These are phyloP conservation scores for Scaptomyza polygonia DNA, from an alignment of 2,888 invertebrate genomes.

Conservation along the genomic window DNA sequence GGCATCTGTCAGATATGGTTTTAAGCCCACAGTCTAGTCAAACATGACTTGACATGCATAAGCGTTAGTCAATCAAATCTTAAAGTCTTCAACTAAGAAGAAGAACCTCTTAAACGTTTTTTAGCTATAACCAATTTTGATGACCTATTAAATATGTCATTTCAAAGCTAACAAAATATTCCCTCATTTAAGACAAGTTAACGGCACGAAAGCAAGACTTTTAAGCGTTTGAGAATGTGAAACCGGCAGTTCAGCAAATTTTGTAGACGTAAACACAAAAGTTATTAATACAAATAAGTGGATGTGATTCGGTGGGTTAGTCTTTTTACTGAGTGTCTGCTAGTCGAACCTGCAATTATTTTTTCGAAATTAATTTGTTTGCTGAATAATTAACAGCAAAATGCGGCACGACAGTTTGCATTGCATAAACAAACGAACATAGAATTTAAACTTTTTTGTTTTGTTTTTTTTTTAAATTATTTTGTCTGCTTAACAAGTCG, in stretches of 20 bases:
- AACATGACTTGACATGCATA: background rate
- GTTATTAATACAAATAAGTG: slow-evolving; percentile 17
- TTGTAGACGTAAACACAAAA: too few relatives aligned
- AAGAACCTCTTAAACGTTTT: too few relatives aligned
- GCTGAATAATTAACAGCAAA: slow-evolving; percentile 58
- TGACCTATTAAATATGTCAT: slow-evolving; percentile 52
- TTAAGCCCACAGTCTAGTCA: background rate
- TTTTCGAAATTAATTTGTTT: background rate
- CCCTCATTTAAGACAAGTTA: slow-evolving; percentile 29
- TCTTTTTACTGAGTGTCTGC: slow-evolving; percentile 8
- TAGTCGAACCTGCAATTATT: slow-evolving; percentile 2
- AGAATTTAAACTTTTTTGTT: slow-evolving; percentile 28
- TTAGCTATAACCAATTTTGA: too few relatives aligned
- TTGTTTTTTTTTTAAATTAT: slow-evolving; percentile 17
- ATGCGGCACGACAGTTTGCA: slow-evolving; percentile 43
- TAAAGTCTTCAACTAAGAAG: too few relatives aligned
- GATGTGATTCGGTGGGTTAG: too few relatives aligned
- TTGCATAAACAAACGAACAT: slow-evolving; percentile 51
- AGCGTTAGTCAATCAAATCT: background rate
- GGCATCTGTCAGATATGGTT: slow-evolving; percentile 8
- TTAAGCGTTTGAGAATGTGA: too few relatives aligned
- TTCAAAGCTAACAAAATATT: slow-evolving; percentile 22
- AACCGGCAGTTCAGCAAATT: too few relatives aligned
- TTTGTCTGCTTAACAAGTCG: slow-evolving; percentile 46
- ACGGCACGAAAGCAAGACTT: too few relatives aligned